A percentile compares a stretch with the other conserved stretches of the same genome.
These are phyloP conservation scores for Gorsachius goisagi DNA, from an alignment of 2,113 vertebrate genomes.

Conservation along the genomic window DNA sequence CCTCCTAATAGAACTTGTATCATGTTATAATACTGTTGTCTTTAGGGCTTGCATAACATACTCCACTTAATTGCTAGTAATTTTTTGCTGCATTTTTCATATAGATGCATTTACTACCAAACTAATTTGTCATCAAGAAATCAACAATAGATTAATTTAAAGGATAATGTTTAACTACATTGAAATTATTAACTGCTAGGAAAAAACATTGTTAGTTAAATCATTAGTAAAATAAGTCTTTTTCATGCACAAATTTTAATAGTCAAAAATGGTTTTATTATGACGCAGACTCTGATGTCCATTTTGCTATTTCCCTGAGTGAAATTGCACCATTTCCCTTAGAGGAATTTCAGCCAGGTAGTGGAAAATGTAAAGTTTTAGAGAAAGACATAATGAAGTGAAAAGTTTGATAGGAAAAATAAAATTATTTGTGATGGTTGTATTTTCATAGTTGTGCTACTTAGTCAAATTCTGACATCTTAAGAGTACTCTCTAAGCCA, in stretches of 20 bases:
- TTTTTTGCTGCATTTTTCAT: background rate
- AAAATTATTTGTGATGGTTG: background rate
- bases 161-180: background rate
- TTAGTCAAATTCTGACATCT: background rate
- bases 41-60: background rate
- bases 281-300: background rate
- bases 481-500: background rate
- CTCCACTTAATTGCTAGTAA: background rate
- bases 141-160: background rate
- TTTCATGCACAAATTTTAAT: background rate
- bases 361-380: background rate
- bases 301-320: background rate
- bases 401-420: background rate
- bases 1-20: background rate
- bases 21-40: background rate
- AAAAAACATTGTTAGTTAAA: background rate
- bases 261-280: background rate
- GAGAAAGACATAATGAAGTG: background rate
- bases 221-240: background rate
- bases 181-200: background rate
- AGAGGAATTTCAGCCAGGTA: background rate
- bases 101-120: background rate
- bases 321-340: background rate
- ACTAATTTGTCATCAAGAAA: background rate
- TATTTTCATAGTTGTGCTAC: background rate